Evolutionary conservation across 1,140 invertebrate species (phyloP).

Genomic region (honey bee (Apis mellifera)): Amel_HAv3.1 CM009946.2:4957001-4957500

Average conservation of each 20-base stretch:
- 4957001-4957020: slow-evolving; percentile 5
- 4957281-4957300: slow-evolving; percentile 77
- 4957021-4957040: not conserved
- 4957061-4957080: not conserved
- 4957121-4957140: slow-evolving; percentile 8
- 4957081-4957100: not conserved
- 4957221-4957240: slow-evolving; percentile 60
- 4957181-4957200: slow-evolving; percentile 52
- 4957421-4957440: slow-evolving; percentile 21
- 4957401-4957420: slow-evolving; percentile 15
- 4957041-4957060: not conserved
- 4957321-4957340: slow-evolving; percentile 76
- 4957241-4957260: slow-evolving; percentile 67
- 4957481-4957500: slow-evolving; percentile 56
- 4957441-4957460: slow-evolving; percentile 59
- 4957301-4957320: slow-evolving; percentile 76
- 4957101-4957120: slow-evolving; percentile 1
- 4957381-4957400: slow-evolving; percentile 36
- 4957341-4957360: slow-evolving; percentile 77
- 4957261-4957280: slow-evolving; percentile 60
- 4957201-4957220: slow-evolving; percentile 37
- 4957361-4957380: slow-evolving; percentile 60
- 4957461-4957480: slow-evolving; percentile 56
- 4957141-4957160: slow-evolving; percentile 3
- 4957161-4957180: slow-evolving; percentile 10